Conservation (phyloP, 37 sponge, comb jelly and placozoan species). For the Cladorhizidae sp. region DNA sequence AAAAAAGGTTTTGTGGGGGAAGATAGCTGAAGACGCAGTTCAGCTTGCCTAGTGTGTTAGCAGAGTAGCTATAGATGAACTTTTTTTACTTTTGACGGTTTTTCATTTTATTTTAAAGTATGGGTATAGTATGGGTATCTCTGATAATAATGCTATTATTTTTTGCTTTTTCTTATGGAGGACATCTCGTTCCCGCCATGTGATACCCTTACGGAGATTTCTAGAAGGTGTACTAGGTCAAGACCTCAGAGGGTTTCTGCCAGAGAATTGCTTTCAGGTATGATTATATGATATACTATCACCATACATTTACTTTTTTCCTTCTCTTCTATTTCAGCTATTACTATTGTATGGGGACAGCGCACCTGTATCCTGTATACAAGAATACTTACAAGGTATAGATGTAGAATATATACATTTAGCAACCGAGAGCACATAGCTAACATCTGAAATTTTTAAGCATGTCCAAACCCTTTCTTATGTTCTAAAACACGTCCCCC, state of each 20-base stretch:
- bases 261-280: conserved; percentile 70
- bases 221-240: conserved; percentile 52
- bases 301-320: background rate
- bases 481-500: too few relatives aligned
- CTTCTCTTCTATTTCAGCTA: conserved; percentile 28
- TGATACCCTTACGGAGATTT: conserved; percentile 75
- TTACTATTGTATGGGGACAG: conserved; percentile 47
- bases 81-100: too few relatives aligned
- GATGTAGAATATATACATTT: too few relatives aligned
- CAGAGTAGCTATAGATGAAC: too few relatives aligned
- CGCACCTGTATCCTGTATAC: conserved; percentile 58
- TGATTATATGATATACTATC: conserved; percentile 1
- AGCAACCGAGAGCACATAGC: too few relatives aligned
- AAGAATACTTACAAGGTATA: conserved; percentile 65
- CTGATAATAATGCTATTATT: too few relatives aligned
- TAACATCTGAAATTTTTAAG: too few relatives aligned
- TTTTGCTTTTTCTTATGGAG: conserved; percentile 26
- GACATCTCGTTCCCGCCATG: conserved; percentile 60
- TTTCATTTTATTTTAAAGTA: background rate
- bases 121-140: background rate
- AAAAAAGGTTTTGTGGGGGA: too few relatives aligned
- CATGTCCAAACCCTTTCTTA: too few relatives aligned
- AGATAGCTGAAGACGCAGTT: too few relatives aligned
- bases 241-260: conserved; percentile 62
- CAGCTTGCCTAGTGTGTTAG: too few relatives aligned